Conservation (phyloP, 2,113 vertebrate genomes). For the Synchiropus splendidus region DNA sequence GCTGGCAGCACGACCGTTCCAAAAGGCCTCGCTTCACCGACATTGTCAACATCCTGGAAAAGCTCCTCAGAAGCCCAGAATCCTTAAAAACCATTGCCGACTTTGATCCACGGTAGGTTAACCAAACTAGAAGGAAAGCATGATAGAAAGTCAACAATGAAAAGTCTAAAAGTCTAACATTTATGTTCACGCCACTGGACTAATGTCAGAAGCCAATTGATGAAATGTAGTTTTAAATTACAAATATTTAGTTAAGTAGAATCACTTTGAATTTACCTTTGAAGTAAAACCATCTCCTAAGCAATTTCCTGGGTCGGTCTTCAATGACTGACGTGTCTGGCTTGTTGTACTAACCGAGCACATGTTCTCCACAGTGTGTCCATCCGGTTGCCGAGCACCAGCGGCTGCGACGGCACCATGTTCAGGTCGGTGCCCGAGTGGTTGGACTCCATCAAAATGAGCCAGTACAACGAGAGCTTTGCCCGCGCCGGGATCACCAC, state of each 20-base stretch:
- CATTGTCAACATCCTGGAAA: conserved; percentile 88
- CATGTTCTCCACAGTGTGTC: conserved; percentile 69
- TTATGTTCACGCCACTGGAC: no score
- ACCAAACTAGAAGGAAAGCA: neutral
- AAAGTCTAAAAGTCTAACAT: no score
- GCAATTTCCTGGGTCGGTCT: no score
- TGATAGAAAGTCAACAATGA: no score
- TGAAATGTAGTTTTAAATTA: no score
- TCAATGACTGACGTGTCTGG: no score
- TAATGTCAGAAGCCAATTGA: neutral
- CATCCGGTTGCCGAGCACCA: conserved; percentile 91
- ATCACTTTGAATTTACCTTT: no score
- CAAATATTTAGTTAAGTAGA: no score
- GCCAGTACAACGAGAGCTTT: conserved; percentile 87
- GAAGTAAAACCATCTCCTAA: no score
- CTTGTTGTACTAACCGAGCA: conserved; percentile 2
- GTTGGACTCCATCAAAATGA: conserved; percentile 95
- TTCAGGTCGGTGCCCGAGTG: conserved; percentile 86
- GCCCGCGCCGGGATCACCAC: conserved; percentile 74
- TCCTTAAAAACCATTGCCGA: conserved; percentile 84
- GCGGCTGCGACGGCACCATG: conserved; percentile 76
- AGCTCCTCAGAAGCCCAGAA: conserved; percentile 80
- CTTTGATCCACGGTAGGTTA: conserved; percentile 81
- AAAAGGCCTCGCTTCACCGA: conserved; percentile 85
- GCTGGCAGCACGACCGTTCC: conserved; percentile 86